These are phyloP conservation scores for Noctua comes DNA, from an alignment of 2,888 invertebrate species.

Conservation along the genomic window DNA sequence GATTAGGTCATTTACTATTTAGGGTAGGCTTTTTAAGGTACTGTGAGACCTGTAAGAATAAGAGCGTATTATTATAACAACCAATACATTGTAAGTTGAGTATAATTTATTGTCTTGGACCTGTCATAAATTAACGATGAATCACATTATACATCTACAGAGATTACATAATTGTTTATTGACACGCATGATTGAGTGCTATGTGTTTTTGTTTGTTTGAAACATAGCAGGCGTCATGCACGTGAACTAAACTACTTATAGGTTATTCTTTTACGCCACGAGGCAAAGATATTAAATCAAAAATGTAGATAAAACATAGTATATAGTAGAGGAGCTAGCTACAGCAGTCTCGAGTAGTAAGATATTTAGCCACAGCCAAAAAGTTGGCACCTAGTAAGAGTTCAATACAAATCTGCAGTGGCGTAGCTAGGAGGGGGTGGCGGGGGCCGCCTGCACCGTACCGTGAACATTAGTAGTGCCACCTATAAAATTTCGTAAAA, in stretches of 20 bases:
- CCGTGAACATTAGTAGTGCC: too few species aligned
- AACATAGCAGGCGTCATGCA: slow-evolving; percentile 12
- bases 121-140: neutral
- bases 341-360: neutral
- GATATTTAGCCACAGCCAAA: slow-evolving; percentile 14
- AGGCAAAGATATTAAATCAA: neutral
- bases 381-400: neutral
- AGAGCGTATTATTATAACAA: slow-evolving; percentile 11
- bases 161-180: slow-evolving; percentile 34
- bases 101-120: neutral
- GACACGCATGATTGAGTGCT: neutral
- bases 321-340: neutral
- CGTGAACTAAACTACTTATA: slow-evolving; percentile 27
- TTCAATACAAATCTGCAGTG: neutral
- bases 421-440: too few species aligned
- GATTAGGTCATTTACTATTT: slow-evolving; percentile 72
- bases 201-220: slow-evolving; percentile 30
- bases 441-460: too few species aligned
- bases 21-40: slow-evolving; percentile 70
- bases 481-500: too few species aligned
- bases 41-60: slow-evolving; percentile 69
- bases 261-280: neutral
- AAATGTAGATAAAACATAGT: neutral
- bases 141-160: neutral
- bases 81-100: neutral